Conservation (phyloP, 23 tunicate species). For the Pegea sp. region DNA sequence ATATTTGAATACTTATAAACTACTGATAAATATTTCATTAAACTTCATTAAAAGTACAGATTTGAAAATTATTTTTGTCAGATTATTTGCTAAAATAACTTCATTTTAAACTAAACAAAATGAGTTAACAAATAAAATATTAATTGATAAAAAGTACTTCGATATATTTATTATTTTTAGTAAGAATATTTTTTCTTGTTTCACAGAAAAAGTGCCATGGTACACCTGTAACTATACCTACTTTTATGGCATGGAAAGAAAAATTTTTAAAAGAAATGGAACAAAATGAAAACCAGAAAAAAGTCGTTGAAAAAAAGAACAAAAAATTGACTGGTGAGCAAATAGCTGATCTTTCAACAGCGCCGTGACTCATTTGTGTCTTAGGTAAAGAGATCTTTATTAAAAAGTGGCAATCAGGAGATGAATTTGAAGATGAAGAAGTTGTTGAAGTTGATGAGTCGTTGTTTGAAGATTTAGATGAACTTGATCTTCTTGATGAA, state of each 20-base stretch:
- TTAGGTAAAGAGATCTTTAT: slow-evolving; percentile 79
- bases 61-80: too few species aligned
- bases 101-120: too few species aligned
- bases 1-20: too few species aligned
- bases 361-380: too few species aligned
- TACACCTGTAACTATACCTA: slow-evolving; percentile 74
- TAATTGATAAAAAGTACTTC: too few species aligned
- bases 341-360: too few species aligned
- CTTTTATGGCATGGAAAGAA: slow-evolving; percentile 73
- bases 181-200: too few species aligned
- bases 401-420: slow-evolving; percentile 12
- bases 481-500: slow-evolving; percentile 53
- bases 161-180: too few species aligned
- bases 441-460: slow-evolving; percentile 92
- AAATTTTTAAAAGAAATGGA: slow-evolving; percentile 66
- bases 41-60: too few species aligned
- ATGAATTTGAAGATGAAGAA: slow-evolving; percentile 66
- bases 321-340: slow-evolving; percentile 40
- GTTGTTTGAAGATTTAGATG: slow-evolving; percentile 79
- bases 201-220: slow-evolving; percentile 84
- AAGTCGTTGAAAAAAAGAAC: slow-evolving; percentile 6
- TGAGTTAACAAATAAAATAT: too few species aligned
- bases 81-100: too few species aligned
- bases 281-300: slow-evolving; percentile 15
- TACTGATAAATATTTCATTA: too few species aligned